Conservation (phyloP, 2,888 invertebrate species). For the Diarsia rubi region DNA sequence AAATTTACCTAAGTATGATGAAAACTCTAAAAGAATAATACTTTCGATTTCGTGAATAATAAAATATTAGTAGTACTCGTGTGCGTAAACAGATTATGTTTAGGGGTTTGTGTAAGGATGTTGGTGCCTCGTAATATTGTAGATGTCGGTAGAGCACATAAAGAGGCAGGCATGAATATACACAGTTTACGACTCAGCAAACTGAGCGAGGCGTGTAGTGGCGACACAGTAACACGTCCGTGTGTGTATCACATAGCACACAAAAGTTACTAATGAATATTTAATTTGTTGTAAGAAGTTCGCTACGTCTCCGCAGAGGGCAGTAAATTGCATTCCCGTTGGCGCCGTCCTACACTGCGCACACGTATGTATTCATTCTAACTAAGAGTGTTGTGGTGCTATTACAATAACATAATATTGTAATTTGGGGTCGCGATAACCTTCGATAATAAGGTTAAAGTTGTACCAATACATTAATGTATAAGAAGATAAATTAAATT, state of each 20-base stretch:
- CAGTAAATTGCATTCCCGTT: slow-evolving; percentile 68
- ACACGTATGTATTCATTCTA: slow-evolving; percentile 33
- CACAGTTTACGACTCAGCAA: slow-evolving; percentile 40
- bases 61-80: not conserved
- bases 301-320: slow-evolving; percentile 56
- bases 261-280: slow-evolving; percentile 74
- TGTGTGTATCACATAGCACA: slow-evolving; percentile 54
- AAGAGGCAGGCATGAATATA: slow-evolving; percentile 31
- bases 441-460: slow-evolving; percentile 20
- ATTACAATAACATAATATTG: slow-evolving; percentile 31
- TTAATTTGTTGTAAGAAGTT: slow-evolving; percentile 74
- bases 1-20: slow-evolving; percentile 16
- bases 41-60: slow-evolving; percentile 10
- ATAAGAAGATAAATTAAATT: slow-evolving; percentile 39
- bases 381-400: slow-evolving; percentile 28
- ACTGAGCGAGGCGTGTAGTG: slow-evolving; percentile 29
- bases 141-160: slow-evolving; percentile 3
- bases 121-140: slow-evolving; percentile 18
- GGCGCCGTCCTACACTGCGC: slow-evolving; percentile 31
- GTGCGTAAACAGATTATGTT: slow-evolving; percentile 4
- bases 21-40: slow-evolving; percentile 3
- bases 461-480: slow-evolving; percentile 33
- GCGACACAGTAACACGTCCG: slow-evolving; percentile 25
- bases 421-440: slow-evolving; percentile 26
- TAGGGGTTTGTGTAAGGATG: slow-evolving; percentile 1